These are phyloP conservation scores for Trypoxylon attenuatum DNA, from an alignment of 2,888 invertebrate genomes.

Conservation along the genomic window DNA sequence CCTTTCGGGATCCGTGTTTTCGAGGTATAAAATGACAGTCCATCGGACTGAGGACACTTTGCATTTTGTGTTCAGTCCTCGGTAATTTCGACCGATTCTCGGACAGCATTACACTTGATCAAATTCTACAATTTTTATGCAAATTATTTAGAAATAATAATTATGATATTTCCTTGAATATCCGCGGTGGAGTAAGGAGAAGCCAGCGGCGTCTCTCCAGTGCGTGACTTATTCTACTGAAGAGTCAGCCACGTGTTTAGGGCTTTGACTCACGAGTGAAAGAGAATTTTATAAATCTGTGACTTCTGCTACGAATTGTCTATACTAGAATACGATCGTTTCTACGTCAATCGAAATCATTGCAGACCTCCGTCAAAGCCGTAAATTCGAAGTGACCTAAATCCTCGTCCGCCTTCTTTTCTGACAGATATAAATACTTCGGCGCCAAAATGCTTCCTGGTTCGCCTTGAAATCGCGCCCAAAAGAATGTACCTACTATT, in stretches of 20 bases:
- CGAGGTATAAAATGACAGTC: background rate
- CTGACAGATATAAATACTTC: constrained; percentile 60
- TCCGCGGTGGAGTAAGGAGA: background rate
- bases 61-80: no score
- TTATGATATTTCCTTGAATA: background rate
- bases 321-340: no score
- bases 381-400: constrained; percentile 59
- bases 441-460: constrained; percentile 53
- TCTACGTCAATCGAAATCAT: no score
- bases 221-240: background rate
- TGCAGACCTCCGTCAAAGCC: no score
- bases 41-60: background rate
- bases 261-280: background rate
- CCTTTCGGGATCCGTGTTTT: background rate
- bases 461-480: constrained; percentile 53
- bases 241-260: background rate
- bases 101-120: no score
- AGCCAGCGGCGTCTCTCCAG: background rate
- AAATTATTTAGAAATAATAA: background rate
- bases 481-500: background rate
- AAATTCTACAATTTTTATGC: no score
- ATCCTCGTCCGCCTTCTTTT: constrained; percentile 59
- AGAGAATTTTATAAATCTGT: background rate
- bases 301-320: background rate
- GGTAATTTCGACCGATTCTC: no score